phyloP scores from a whole-genome alignment of 1,140 invertebrate species.

The Battus philenor region DNA sequence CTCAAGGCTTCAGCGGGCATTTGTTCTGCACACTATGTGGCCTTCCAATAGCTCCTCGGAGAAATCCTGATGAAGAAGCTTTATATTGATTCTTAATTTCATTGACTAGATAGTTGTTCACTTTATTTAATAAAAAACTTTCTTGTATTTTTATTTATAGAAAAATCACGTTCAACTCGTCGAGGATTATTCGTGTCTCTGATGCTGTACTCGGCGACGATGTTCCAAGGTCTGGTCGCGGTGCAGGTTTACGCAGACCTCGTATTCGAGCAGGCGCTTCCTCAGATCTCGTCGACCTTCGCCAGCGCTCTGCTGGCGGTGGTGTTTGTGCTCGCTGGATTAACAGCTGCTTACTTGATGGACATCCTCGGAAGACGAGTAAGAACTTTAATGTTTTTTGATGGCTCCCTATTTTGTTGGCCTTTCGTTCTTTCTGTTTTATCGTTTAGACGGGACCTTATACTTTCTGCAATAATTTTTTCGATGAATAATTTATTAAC shows the following conservation, averaged over 20 bases:
- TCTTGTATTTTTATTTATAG: constrained; percentile 10
- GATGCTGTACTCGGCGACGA: constrained; percentile 20
- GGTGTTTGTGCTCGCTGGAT: constrained; percentile 19
- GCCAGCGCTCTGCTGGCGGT: constrained; percentile 30
- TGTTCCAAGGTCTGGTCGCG: constrained; percentile 37
- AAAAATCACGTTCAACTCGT: constrained; percentile 22
- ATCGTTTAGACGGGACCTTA: no score
- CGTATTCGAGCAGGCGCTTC: constrained; percentile 30
- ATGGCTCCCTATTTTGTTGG: no score
- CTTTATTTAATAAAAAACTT: no score
- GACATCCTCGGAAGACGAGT: constrained; percentile 39
- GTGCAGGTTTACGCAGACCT: constrained; percentile 38
- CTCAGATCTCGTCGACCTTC: constrained; percentile 25
- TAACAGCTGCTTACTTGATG: constrained; percentile 27
- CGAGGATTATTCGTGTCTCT: constrained; percentile 25
- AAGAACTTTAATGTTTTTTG: no score
- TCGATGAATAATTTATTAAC: neutral
- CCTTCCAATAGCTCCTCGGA: no score
- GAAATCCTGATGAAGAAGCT: no score
- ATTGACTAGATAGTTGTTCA: no score
- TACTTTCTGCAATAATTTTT: no score
- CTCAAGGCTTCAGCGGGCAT: no score
- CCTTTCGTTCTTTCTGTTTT: no score
- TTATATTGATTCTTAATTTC: no score
- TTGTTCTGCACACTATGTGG: no score